Evolutionary conservation across 1,140 invertebrate species (phyloP).

Genomic region (Goniozus legneri): DNA sequence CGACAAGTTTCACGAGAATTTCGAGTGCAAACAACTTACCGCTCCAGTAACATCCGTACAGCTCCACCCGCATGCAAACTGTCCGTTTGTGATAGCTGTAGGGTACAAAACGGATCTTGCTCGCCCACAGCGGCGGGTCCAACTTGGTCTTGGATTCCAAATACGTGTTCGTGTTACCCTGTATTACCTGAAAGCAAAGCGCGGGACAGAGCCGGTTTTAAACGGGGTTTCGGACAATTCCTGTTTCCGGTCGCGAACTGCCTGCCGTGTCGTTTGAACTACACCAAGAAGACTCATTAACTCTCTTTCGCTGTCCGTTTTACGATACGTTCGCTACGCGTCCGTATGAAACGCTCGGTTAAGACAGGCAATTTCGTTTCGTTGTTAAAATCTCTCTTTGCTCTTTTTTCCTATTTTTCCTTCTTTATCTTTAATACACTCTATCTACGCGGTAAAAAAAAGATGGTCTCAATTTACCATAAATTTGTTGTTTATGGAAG

Average conservation of each 20-base stretch:
- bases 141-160: constrained; percentile 72
- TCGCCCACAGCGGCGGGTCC: constrained; percentile 70
- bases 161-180: constrained; percentile 87
- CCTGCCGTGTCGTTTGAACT: constrained; percentile 18
- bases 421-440: not conserved
- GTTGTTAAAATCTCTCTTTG: constrained; percentile 14
- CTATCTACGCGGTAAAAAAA: no score
- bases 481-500: no score
- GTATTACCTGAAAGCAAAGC: constrained; percentile 68
- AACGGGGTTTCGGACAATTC: constrained; percentile 17
- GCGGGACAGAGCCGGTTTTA: constrained; percentile 12
- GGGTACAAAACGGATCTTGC: constrained; percentile 70
- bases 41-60: constrained; percentile 71
- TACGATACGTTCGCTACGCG: not conserved
- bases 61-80: constrained; percentile 76
- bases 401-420: not conserved
- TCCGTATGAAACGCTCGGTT: no score
- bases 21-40: constrained; percentile 52
- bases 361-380: constrained; percentile 19
- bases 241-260: constrained; percentile 7
- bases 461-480: no score
- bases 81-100: constrained; percentile 70
- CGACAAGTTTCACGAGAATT: constrained; percentile 32
- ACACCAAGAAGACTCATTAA: constrained; percentile 16
- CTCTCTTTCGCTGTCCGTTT: constrained; percentile 10